Evolutionary conservation across 2,113 vertebrate species (phyloP), one percentile per base, ranked within the genome.

Genomic region (Pholis gunnellus): DNA sequence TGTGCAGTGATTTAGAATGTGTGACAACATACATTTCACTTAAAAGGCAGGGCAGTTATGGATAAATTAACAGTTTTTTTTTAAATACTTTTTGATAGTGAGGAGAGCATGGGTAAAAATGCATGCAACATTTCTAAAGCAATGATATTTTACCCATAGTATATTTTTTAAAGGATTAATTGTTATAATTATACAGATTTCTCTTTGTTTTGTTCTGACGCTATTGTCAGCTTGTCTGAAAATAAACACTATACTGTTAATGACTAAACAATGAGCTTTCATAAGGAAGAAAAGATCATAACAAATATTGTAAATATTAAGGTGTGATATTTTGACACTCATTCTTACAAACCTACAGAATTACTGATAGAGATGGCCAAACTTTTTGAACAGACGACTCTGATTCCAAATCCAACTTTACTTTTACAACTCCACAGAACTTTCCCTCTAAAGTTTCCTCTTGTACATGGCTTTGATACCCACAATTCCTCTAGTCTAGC

Each of bases 381-480:
- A 36, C 20, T 57, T 74, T 64, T 78, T 73, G n/a, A 77, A 77
- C 2, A 54, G 31, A 67, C 67, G 17, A 67, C 52, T 65, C 9
- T 25, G 9, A 72, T 78, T 68, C 46, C 36, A 68, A 71, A 57
- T 52, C n/a, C 50, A 84, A 77, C 77, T 85, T 85, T 66, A 76
- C 82, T 85, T 88, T 81, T 60, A 68, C 72, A 87, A 81, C 80
- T 84, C 69, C 11, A 86, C 68, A 80, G 42, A 91, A 91, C 79
- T 88, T 91, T 83, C 34, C 71, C 56, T 81, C 50, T 85, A 83
- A 90, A 94, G 87, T 92, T 93, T 86, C 4, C 66, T 81, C 78
- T 84, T 66, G 77, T 75, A 50, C 42, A 20, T 46, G 14, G 63
- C 75, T 84, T 68, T 78, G 68, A 84, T 87, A 67, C 65, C 25